Evolutionary conservation across 2,113 vertebrate genomes (phyloP).

Genomic region (Limanda limanda): DNA sequence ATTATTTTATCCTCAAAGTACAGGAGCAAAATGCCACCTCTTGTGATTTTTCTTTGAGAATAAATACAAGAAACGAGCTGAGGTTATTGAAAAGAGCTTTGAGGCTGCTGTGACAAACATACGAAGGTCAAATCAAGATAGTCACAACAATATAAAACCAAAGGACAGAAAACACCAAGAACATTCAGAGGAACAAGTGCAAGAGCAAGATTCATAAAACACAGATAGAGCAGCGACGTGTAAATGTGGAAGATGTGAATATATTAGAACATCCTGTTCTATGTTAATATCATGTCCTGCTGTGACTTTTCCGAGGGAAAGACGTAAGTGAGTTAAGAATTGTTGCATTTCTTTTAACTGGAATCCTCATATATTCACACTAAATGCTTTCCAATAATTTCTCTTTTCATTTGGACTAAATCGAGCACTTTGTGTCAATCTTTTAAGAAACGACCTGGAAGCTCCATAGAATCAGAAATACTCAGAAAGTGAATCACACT

Average conservation of each 20-base stretch:
- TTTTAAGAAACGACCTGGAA: neutral
- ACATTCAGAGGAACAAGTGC: conserved; percentile 12
- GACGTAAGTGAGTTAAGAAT: neutral
- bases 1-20: too few relatives aligned
- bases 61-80: neutral
- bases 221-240: neutral
- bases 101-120: neutral
- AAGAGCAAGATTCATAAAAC: conserved; percentile 5
- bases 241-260: conserved; percentile 16
- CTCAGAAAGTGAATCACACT: neutral
- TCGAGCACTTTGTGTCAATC: conserved; percentile 2
- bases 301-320: neutral
- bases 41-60: neutral
- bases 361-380: neutral
- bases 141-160: conserved; percentile 1
- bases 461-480: neutral
- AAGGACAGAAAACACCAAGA: conserved; percentile 8
- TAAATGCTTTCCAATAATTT: too few relatives aligned
- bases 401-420: neutral
- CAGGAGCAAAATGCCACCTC: too few relatives aligned
- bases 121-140: conserved; percentile 14
- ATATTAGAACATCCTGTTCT: conserved; percentile 1
- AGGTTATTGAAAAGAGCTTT: neutral
- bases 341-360: neutral
- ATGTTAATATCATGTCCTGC: neutral